A percentile compares a stretch with the other conserved stretches of the same genome.
Evolutionary conservation across 2,797 vertebrate species (phyloP).

Genomic region (Sarcoramphus papa): DNA sequence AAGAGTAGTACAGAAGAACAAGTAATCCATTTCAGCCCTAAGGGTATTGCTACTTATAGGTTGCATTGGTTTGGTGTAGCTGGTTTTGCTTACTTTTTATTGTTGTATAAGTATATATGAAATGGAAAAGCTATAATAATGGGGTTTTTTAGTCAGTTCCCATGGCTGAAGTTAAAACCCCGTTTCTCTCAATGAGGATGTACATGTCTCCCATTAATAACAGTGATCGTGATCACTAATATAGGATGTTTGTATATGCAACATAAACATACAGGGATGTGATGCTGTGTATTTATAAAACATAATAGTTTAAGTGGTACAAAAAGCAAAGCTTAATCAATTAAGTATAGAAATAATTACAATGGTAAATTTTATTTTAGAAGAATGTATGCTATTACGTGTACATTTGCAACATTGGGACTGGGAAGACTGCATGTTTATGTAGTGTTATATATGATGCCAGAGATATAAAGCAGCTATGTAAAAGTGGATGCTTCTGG

Average conservation of each 20-base stretch:
- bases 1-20: background rate
- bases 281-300: background rate
- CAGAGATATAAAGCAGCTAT: background rate
- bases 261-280: background rate
- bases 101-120: background rate
- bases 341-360: background rate
- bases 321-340: background rate
- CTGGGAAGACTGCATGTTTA: background rate
- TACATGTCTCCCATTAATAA: background rate
- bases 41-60: background rate
- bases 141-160: background rate
- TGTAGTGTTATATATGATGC: background rate
- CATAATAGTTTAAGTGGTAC: background rate
- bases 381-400: background rate
- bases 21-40: background rate
- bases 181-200: background rate
- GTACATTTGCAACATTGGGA: background rate
- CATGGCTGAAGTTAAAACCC: background rate
- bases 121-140: background rate
- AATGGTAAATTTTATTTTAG: background rate
- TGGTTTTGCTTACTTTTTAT: background rate
- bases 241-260: background rate
- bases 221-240: background rate
- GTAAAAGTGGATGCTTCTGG: background rate
- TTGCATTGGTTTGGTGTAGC: background rate